Base-by-base conservation (phyloP, 1,140 invertebrate genomes). In the Pseudobourletiella spinata region DNA sequence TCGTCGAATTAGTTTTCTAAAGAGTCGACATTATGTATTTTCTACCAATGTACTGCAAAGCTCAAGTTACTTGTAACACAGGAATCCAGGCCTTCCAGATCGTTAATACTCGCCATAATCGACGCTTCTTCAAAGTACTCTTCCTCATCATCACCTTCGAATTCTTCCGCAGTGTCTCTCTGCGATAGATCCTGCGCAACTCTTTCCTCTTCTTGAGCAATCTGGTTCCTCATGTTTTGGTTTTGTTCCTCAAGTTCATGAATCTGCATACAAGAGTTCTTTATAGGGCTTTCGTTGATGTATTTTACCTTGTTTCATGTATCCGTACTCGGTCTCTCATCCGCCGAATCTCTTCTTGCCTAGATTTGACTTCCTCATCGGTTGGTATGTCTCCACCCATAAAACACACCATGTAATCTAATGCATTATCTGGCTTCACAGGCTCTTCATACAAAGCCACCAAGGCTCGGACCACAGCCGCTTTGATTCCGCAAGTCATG, bases 361-460 rank as follows among this genome's bases (percentile, higher is more conserved):
- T 26, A 14, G 11, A 20, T 43, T 28, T 25, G 11, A 61, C 25
- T n/a, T 61, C 51, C 3, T 39, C n/a, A 11, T 42, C 26, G 1
- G 55, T 18, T 18, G 42, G 61, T 14, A 63, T 50, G 3, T 22
- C 61, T 2, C n/a, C 25, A 18, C 61, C 61, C 18, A 63, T 28
- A 11, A 63, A 46, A 20, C n/a, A 30, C 1, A 30, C 16, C 25
- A 63, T 57, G 43, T 57, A 63, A 3, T 16, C 42, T 2, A 57
- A 15, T 29, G 61, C 48, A 32, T 63, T 43, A 39, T 63, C 55
- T 14, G 55, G 61, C 32, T 63, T 63, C 2, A 35, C 20, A 1
- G 54, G 24, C 18, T 57, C 54, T 46, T 63, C 61, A 51, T 63
- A 63, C 20, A 63, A 35, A 4, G 42, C 24, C 6, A 63, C 61